Conservation (phyloP, 2,113 vertebrate species). For the Catharus minimus region DNA sequence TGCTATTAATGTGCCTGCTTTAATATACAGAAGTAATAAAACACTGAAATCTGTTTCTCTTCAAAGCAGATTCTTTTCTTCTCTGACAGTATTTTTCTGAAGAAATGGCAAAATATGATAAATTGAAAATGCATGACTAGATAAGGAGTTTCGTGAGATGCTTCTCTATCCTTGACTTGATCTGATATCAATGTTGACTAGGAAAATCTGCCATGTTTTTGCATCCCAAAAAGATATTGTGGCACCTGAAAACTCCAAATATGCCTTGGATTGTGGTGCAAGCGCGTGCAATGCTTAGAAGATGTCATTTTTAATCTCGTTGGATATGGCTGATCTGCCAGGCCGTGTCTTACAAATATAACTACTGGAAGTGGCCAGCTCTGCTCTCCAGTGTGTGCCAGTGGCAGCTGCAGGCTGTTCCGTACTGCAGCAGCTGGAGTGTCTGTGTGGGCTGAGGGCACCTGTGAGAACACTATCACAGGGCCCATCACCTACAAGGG, state of each 20-base stretch:
- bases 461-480: fast-evolving
- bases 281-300: background rate
- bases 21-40: background rate
- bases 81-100: background rate
- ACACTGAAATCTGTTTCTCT: background rate
- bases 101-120: background rate
- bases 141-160: background rate
- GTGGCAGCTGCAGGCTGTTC: background rate
- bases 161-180: background rate
- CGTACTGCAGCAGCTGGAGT: fast-evolving
- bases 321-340: background rate
- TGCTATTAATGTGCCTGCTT: background rate
- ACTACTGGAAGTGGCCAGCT: background rate
- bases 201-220: background rate
- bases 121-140: background rate
- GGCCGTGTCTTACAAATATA: background rate
- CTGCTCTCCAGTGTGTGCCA: background rate
- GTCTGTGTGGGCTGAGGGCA: background rate
- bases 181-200: background rate
- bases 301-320: background rate
- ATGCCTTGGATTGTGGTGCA: background rate
- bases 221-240: background rate
- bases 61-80: background rate
- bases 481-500: background rate
- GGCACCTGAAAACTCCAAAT: background rate